Evolutionary conservation across 2,113 vertebrate genomes (phyloP).

Genomic region (Oceanodroma tethys): DNA sequence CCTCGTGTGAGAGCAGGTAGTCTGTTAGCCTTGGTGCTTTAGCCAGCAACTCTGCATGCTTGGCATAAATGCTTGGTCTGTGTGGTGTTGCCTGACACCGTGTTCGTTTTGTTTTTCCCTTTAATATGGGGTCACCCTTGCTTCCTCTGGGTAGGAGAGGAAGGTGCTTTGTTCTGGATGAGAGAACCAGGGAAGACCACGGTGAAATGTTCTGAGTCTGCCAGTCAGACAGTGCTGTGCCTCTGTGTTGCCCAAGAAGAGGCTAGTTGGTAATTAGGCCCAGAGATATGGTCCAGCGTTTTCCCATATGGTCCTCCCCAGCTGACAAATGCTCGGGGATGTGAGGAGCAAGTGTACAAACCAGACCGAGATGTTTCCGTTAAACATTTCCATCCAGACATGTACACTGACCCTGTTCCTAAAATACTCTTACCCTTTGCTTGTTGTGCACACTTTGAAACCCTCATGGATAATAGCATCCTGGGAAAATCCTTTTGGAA

Average conservation of each 20-base stretch:
- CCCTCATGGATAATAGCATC: not conserved
- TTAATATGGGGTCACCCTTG: not conserved
- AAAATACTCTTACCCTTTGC: not conserved
- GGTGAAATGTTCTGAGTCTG: not conserved
- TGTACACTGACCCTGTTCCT: not conserved
- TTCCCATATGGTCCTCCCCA: not conserved
- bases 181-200: not conserved
- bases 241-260: rapidly evolving
- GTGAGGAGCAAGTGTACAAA: not conserved
- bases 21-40: not conserved
- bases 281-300: not conserved
- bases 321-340: not conserved
- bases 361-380: not conserved
- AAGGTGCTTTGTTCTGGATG: not conserved
- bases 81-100: not conserved
- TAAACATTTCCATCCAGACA: not conserved
- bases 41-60: rapidly evolving
- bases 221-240: not conserved
- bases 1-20: rapidly evolving
- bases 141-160: too few relatives aligned
- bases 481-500: not conserved
- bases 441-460: not conserved
- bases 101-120: not conserved
- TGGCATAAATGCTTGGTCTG: not conserved
- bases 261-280: not conserved